phyloP scores from a whole-genome alignment of 2,888 invertebrate species.

The Macaria liturata region DNA sequence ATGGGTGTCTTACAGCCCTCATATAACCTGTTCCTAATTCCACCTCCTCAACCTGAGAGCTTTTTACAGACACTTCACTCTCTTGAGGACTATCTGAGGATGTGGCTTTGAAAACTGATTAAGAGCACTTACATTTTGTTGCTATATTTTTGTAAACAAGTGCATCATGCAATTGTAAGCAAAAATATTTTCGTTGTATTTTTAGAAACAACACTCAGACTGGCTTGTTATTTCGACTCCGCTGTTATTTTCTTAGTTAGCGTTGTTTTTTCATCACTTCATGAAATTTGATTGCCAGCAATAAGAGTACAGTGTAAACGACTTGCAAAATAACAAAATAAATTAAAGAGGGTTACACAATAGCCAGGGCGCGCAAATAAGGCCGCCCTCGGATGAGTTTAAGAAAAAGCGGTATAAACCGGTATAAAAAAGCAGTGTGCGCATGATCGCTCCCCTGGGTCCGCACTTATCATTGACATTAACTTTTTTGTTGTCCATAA shows the following conservation, averaged over 20 bases:
- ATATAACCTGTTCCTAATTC: conserved; percentile 63
- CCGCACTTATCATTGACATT: conserved; percentile 80
- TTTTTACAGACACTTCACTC: conserved; percentile 69
- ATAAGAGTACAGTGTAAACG: conserved; percentile 46
- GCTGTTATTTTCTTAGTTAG: conserved; percentile 19
- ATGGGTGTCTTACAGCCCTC: conserved; percentile 54
- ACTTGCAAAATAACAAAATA: conserved; percentile 55
- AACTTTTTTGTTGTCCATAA: conserved; percentile 84
- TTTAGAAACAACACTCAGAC: too few relatives aligned
- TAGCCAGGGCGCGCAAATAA: conserved; percentile 51
- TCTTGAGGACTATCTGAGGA: conserved; percentile 67
- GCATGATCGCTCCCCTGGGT: conserved; percentile 69
- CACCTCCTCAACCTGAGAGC: conserved; percentile 60
- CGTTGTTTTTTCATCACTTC: conserved; percentile 40
- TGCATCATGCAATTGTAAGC: too few relatives aligned
- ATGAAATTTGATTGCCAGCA: conserved; percentile 47
- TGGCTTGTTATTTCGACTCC: conserved; percentile 1
- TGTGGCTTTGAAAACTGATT: conserved; percentile 36
- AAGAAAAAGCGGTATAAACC: conserved; percentile 43
- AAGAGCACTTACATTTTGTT: too few relatives aligned
- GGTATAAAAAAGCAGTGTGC: conserved; percentile 49
- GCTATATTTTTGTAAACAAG: too few relatives aligned
- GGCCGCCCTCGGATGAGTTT: conserved; percentile 44
- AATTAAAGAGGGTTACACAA: conserved; percentile 65
- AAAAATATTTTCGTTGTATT: too few relatives aligned